Base-by-base conservation (phyloP, 2,888 invertebrate genomes). In the Reticulitermes lucifugus region DNA sequence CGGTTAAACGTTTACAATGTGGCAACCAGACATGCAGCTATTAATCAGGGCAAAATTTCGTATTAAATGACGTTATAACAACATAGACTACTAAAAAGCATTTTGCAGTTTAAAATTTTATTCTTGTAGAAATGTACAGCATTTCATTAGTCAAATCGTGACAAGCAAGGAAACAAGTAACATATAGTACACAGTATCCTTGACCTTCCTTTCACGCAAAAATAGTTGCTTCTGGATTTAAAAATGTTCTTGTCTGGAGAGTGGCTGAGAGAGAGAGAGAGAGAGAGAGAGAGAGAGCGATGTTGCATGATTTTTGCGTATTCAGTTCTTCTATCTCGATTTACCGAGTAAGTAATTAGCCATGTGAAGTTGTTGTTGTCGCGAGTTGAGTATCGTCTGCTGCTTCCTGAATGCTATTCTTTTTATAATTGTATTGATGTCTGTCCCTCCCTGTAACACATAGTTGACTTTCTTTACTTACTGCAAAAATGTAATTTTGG, bases 31-130 rank as follows among this genome's bases (percentile, higher is more conserved):
- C 25, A 6, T 65, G 65, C 6, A 65, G 3, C 6, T 65, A 65
- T 65, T 65, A 65, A 65, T 65, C 65, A 65, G 65, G n/a, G 65
- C 25, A 65, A 65, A 65, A 65, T 25, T 12, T n/a, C n/a, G 65
- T 65, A 14, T 10, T 25, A 65, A 65, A 65, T 10, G 9, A 65
- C 5, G 12, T 9, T 65, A 25, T 65, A 65, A 60, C 60, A 65
- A 25, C 6, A 18, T 46, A 46, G 46, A 35, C 12, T 51, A 51
- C 1, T 51, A 51, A 51, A 14, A 51, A 51, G 4, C 14, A 51
- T 60, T 60, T 22, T 22, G n/a, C n/a, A 60, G 12, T n/a, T 12
- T 65, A 7, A 18, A 9, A 65, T 65, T 25, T 60, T 35, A 12
- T 60, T 60, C n/a, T 65, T 65, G n/a, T 6, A 65, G 25, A 25